Percentiles rank a stretch among this genome's conserved stretches.
Evolutionary conservation across 2,113 vertebrate genomes (phyloP).

Genomic region (Apistogramma diplotaenia): DNA sequence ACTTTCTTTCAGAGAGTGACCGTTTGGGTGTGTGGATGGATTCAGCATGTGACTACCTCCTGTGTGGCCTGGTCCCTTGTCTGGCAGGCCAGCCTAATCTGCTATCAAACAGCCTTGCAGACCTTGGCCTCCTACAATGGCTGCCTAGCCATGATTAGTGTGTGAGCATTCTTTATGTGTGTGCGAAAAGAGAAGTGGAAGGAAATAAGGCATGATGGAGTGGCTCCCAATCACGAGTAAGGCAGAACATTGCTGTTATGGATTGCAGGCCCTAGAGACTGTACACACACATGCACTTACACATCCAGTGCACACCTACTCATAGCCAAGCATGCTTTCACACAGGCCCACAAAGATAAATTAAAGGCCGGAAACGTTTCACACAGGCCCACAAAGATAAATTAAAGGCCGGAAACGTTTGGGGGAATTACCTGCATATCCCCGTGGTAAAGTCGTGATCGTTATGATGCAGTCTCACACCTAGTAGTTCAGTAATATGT

Average conservation of each 20-base stretch:
- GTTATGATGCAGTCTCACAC: slow-evolving; percentile 23
- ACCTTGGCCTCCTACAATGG: slow-evolving; percentile 48
- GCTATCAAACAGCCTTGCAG: slow-evolving; percentile 62
- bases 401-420: neutral
- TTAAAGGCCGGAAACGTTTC: neutral
- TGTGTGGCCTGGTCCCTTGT: slow-evolving; percentile 55
- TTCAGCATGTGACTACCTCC: slow-evolving; percentile 61
- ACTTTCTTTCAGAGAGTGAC: neutral
- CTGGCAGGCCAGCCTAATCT: slow-evolving; percentile 62
- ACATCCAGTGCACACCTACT: neutral
- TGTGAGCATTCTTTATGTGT: neutral
- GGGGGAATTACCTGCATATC: slow-evolving; percentile 16
- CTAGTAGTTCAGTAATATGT: slow-evolving; percentile 44
- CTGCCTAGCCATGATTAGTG: slow-evolving; percentile 49
- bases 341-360: slow-evolving; percentile 12
- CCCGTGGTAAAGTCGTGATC: slow-evolving; percentile 9
- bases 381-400: slow-evolving; percentile 2
- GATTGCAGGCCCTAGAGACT: slow-evolving; percentile 6
- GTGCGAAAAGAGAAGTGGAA: slow-evolving; percentile 3
- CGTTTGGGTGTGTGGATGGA: slow-evolving; percentile 4
- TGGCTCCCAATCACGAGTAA: slow-evolving; percentile 56
- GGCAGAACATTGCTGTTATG: slow-evolving; percentile 38
- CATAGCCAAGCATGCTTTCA: neutral
- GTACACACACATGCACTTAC: neutral
- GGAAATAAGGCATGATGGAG: slow-evolving; percentile 53